A percentile compares a stretch with the other conserved stretches of the same genome.
Evolutionary conservation across 2,113 vertebrate genomes (phyloP).

Genomic region (Etheostoma cragini): DNA sequence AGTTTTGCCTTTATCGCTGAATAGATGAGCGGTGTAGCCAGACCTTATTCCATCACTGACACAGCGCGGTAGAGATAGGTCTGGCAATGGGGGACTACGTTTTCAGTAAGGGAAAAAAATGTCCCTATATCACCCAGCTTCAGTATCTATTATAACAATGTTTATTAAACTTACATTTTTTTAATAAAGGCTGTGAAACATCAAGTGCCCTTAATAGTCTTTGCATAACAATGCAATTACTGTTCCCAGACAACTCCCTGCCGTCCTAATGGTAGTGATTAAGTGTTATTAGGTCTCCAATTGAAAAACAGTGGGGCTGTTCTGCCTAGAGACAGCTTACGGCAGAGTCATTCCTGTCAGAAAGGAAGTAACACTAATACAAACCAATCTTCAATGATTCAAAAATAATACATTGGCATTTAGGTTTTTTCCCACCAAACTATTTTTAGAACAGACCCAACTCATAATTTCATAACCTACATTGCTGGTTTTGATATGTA

Average conservation of each 20-base stretch:
- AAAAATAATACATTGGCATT: not conserved
- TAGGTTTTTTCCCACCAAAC: not conserved
- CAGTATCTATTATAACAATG: not conserved
- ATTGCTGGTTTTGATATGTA: not conserved
- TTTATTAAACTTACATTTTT: not conserved
- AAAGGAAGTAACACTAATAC: slow-evolving; percentile 24
- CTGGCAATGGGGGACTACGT: no score
- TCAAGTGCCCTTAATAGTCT: not conserved
- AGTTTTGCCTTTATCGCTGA: no score
- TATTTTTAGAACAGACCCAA: not conserved
- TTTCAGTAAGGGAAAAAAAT: not conserved
- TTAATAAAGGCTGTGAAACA: not conserved
- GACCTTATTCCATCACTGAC: no score
- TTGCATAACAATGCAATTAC: not conserved
- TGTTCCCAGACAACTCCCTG: not conserved
- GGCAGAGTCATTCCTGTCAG: not conserved
- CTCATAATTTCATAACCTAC: no score
- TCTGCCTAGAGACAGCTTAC: slow-evolving; percentile 49
- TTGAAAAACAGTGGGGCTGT: not conserved
- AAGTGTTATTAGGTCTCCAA: not conserved
- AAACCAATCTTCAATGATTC: not conserved
- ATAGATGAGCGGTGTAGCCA: no score
- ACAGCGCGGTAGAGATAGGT: no score
- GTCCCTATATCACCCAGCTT: not conserved
- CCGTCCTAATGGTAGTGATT: no score